Evolutionary conservation across 2,113 vertebrate species (phyloP).

Genomic region (Oriolus oriolus): DNA sequence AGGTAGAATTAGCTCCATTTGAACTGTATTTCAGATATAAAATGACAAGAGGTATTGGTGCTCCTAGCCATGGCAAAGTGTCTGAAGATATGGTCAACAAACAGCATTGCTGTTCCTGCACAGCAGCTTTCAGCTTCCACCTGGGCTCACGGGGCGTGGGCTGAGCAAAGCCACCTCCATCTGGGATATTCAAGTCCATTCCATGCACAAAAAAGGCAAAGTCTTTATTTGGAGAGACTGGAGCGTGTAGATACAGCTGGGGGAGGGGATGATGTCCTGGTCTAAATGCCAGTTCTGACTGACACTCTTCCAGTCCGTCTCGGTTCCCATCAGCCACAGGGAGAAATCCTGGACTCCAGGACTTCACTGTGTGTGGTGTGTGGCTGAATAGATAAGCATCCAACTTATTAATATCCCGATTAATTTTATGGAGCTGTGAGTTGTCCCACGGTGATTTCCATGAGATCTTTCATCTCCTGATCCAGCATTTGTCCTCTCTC

Average conservation of each 20-base stretch:
- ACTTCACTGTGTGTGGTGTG: neutral
- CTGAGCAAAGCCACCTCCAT: neutral
- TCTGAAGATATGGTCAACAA: neutral
- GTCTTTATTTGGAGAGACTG: neutral
- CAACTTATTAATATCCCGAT: neutral
- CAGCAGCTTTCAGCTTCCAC: neutral
- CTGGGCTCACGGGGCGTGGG: rapidly evolving
- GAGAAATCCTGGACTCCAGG: neutral
- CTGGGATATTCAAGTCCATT: neutral
- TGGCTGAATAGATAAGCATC: neutral
- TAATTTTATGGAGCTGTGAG: neutral
- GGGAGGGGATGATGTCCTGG: neutral
- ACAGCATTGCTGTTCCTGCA: neutral
- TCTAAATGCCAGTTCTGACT: neutral
- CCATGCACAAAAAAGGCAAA: neutral
- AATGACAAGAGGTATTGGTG: neutral
- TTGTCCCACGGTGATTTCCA: neutral
- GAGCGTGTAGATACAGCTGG: rapidly evolving
- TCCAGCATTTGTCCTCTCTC: neutral
- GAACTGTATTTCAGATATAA: neutral
- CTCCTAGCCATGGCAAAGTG: neutral
- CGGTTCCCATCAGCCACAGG: neutral
- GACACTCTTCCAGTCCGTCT: neutral
- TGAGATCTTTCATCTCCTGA: neutral
- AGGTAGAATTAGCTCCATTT: neutral